Evolutionary conservation across 23 tunicate species (phyloP), one percentile per base, ranked within the genome.

Genomic region (Halocynthia aurantium): DNA sequence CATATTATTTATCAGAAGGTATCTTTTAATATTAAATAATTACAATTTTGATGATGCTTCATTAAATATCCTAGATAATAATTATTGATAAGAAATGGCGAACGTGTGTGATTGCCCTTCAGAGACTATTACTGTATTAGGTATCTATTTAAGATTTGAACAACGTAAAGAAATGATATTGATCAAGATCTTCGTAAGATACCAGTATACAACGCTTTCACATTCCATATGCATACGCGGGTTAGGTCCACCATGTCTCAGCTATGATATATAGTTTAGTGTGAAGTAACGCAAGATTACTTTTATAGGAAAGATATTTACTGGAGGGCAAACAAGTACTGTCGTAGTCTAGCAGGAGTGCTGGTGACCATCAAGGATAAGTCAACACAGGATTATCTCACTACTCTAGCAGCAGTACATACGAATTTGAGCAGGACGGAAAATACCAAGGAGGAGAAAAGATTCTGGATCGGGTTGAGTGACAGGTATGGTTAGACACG

Each of bases 381-480:
- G 19, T 40, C 22, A 0, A 65, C 70, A 15, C 70, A 65, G 6
- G 6, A 65, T 20, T 65, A 65, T 6, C 10, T 65, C 10, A 6
- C 70, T 65, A 20, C 70, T 0, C 5, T 15, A 20, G 70, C 19
- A 15, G 10, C 44, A 4, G 44, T 31, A 4, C 44, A 31, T 31
- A 0, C 44, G 44, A 31, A 31, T 31, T 31, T 31, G 44, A 31
- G 44, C 4, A 4, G 44, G 4, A 31, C 70, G 70, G 31, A 65
- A 10, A 15, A 49, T 8, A 65, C 0, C 19, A 49, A 65, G 19
- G 5, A 40, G 2, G 31, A 65, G 10, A 10, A 20, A 65, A 20
- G 22, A 20, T 65, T 10, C 19, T 65, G 70, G 70, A 65, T 65
- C 19, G 70, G 70, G 31, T 49, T 65, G 9, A 65, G 70, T 15